These are phyloP conservation scores for Agrotis clavis DNA, from an alignment of 2,888 invertebrate genomes.

Conservation along the genomic window DNA sequence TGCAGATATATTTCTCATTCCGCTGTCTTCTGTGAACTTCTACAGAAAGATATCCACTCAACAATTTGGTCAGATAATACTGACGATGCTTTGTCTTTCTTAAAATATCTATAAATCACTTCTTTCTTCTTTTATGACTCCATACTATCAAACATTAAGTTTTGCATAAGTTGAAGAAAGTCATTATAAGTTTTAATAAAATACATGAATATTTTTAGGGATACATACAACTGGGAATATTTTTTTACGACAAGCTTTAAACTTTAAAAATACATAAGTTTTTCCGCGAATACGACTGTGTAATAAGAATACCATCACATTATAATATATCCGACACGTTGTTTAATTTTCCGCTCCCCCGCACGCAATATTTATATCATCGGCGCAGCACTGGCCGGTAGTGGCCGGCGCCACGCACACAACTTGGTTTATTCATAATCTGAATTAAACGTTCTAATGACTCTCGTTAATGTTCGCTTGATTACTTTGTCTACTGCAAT, in stretches of 20 bases:
- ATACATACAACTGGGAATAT: background rate
- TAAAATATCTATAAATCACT: background rate
- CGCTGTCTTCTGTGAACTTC: background rate
- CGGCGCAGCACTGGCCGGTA: conserved; percentile 54
- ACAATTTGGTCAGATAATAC: background rate
- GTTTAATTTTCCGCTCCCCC: conserved; percentile 76
- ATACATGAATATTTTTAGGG: no score
- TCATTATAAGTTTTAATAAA: no score
- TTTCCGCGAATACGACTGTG: conserved; percentile 2
- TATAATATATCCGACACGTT: conserved; percentile 65
- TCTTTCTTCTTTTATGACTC: background rate
- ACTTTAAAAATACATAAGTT: background rate
- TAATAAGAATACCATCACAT: background rate
- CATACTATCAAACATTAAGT: background rate
- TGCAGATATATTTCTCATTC: background rate
- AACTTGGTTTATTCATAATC: conserved; percentile 54
- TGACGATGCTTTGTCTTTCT: background rate
- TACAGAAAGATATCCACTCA: background rate
- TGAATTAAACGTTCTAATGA: conserved; percentile 38
- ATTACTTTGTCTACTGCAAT: conserved; percentile 20
- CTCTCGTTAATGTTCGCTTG: conserved; percentile 27
- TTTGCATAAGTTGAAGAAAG: background rate
- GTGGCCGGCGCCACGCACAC: conserved; percentile 38
- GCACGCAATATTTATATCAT: conserved; percentile 74
- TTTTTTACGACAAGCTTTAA: background rate